A percentile compares a stretch with the other conserved stretches of the same genome.
These are phyloP conservation scores for Silurus asotus DNA, from an alignment of 2,113 vertebrate species.

Conservation along the genomic window DNA sequence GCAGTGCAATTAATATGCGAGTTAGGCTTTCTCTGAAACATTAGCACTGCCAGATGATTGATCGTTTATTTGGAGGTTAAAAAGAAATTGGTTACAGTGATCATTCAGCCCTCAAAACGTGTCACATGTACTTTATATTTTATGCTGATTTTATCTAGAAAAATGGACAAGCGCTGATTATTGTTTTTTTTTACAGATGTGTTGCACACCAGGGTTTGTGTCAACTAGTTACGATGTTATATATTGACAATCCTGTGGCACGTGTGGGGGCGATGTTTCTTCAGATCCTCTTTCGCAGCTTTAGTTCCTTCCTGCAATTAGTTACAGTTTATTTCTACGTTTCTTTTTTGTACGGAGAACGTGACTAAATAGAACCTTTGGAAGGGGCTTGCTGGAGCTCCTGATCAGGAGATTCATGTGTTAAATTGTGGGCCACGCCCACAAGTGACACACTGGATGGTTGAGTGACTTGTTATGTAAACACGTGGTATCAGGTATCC, in stretches of 20 bases:
- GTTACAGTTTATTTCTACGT: too few species aligned
- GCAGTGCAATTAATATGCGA: conserved; percentile 1
- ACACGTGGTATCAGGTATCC: not conserved
- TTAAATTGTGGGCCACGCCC: not conserved
- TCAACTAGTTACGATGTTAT: not conserved
- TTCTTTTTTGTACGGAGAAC: too few species aligned
- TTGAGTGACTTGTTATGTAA: not conserved
- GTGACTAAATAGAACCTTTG: too few species aligned
- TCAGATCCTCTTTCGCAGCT: not conserved
- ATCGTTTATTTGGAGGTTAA: not conserved
- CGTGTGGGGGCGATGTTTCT: not conserved
- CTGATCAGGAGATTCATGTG: too few species aligned
- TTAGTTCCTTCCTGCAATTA: too few species aligned
- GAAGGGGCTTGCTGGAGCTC: too few species aligned
- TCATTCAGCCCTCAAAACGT: not conserved
- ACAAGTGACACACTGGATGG: not conserved
- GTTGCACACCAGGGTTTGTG: not conserved
- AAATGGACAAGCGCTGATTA: not conserved
- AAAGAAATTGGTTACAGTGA: not conserved
- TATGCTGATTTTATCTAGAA: not conserved
- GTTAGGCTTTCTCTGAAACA: not conserved
- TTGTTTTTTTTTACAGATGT: not conserved
- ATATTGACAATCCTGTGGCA: not conserved
- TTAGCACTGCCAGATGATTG: conserved; percentile 12
- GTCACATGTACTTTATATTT: not conserved